These are phyloP conservation scores for Choristoneura fumiferana DNA, from an alignment of 1,140 invertebrate genomes.

Conservation along the genomic window DNA sequence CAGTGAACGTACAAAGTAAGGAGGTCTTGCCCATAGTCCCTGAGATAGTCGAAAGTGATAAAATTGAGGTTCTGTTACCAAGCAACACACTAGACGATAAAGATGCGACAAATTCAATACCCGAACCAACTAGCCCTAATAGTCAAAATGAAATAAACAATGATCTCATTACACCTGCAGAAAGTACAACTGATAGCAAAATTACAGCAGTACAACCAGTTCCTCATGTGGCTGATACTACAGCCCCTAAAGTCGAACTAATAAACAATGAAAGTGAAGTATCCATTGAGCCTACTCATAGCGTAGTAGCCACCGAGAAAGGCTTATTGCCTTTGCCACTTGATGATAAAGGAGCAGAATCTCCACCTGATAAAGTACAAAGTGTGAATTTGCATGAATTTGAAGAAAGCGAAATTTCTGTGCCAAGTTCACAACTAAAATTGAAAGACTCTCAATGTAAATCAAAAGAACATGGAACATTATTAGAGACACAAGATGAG, in stretches of 20 bases:
- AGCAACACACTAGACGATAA: neutral
- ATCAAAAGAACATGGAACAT: neutral
- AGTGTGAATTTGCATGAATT: slow-evolving; percentile 4
- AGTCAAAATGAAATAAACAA: slow-evolving; percentile 18
- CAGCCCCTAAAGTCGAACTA: slow-evolving; percentile 23
- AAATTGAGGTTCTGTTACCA: neutral
- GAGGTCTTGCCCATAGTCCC: slow-evolving; percentile 6
- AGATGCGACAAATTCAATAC: neutral
- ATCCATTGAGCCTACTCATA: neutral
- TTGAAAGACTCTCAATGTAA: too few species aligned
- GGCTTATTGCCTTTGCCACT: neutral
- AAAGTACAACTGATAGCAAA: slow-evolving; percentile 8
- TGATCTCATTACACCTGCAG: slow-evolving; percentile 24
- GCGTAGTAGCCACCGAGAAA: neutral
- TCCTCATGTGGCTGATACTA: slow-evolving; percentile 24
- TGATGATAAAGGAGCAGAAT: neutral
- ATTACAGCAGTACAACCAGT: neutral
- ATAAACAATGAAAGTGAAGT: neutral
- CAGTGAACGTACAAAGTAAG: slow-evolving; percentile 18
- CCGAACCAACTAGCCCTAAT: neutral
- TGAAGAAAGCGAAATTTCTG: slow-evolving; percentile 18
- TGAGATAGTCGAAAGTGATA: slow-evolving; percentile 13
- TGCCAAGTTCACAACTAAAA: too few species aligned
- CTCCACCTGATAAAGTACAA: slow-evolving; percentile 11
- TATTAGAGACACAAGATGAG: neutral